Evolutionary conservation across 2,797 vertebrate species (phyloP).

Genomic region (Masticophis lateralis): DNA sequence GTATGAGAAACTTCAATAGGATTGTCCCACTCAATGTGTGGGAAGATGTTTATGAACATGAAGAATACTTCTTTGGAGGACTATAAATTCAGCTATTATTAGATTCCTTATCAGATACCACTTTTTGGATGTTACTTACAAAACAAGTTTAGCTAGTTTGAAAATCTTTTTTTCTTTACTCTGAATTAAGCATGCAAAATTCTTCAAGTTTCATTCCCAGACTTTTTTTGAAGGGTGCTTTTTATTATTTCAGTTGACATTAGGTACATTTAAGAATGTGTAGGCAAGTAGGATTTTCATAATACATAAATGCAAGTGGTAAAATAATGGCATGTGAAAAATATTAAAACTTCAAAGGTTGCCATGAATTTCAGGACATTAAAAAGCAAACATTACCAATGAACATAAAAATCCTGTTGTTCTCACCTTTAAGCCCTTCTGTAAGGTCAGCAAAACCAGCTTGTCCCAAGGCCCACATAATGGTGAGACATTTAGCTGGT

Average conservation of each 20-base stretch:
- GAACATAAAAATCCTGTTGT: not conserved
- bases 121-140: not conserved
- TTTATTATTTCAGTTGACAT: not conserved
- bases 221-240: not conserved
- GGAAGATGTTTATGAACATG: not conserved
- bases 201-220: not conserved
- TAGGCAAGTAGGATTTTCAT: not conserved
- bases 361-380: not conserved
- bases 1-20: not conserved
- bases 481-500: constrained; percentile 86
- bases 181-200: not conserved
- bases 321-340: not conserved
- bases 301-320: not conserved
- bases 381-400: not conserved
- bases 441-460: constrained; percentile 86
- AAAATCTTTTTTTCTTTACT: not conserved
- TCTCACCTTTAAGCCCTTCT: constrained; percentile 88
- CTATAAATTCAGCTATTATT: not conserved
- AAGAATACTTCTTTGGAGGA: not conserved
- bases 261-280: not conserved
- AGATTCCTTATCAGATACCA: not conserved
- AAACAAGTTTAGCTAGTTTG: not conserved
- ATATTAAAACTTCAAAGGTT: not conserved
- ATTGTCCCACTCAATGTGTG: not conserved
- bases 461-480: constrained; percentile 96